Base-by-base conservation (phyloP, 2,888 invertebrate species). In the Gisinianus flammeolus region DNA sequence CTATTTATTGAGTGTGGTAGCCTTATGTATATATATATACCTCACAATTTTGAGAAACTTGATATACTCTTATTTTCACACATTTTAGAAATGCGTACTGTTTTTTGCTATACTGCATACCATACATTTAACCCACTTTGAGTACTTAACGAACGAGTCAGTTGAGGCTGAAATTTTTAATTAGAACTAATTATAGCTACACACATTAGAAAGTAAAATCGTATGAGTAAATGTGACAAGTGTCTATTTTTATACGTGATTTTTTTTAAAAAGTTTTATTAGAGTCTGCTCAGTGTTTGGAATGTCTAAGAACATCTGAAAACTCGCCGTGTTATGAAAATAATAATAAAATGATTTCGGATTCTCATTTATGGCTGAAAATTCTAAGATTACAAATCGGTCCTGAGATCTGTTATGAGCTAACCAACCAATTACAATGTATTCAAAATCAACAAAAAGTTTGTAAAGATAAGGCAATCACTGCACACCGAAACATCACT, bases 361-460 rank as follows among this genome's bases (percentile, higher is more conserved):
- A 52, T 52, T 66, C 69, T 19, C 76, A 69, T 28, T 16, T 76
- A 35, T 76, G 76, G 76, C 16, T 58, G 22, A 28, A 76, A 69
- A 76, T 76, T n/a, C 31, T 69, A 33, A 54, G 68, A 26, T 19
- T 76, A 54, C 30, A 69, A 35, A 30, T 52, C 24, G 76, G 69
- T 58, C 76, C 68, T 33, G 76, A 76, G 33, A 44, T 76, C 12
- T 76, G 76, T 68, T 56, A 22, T 35, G 56, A 76, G 22, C 69
- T 76, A 3, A 31, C 56, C 28, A 69, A 33, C 2, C 69, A 76
- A 68, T n/a, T 69, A 8, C 1, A 58, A 16, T 76, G 76, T 22
- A 44, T 69, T 12, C 30, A 26, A 62, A 10, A 56, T 5, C 24
- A 56, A 31, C 24, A 12, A n/a, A 28, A 30, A n/a, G 12, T 16